Conservation (phyloP, 2,888 invertebrate genomes). For the Epistrophella euchroma region DNA sequence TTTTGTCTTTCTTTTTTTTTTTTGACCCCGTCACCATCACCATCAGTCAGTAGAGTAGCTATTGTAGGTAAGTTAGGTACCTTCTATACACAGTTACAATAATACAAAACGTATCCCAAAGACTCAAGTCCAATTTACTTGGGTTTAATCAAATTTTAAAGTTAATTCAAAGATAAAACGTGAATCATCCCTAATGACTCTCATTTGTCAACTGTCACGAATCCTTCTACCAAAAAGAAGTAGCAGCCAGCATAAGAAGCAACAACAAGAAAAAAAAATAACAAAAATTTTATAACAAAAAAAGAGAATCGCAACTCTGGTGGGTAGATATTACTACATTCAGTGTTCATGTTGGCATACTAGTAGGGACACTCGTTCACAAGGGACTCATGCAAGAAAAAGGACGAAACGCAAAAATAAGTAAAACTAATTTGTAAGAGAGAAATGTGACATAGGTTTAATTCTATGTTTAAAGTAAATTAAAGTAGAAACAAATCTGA, state of each 20-base stretch:
- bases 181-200: slow-evolving; percentile 77
- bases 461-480: slow-evolving; percentile 68
- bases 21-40: not conserved
- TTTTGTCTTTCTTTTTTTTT: not conserved
- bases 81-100: not conserved
- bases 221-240: slow-evolving; percentile 56
- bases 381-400: slow-evolving; percentile 7
- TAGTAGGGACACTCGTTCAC: slow-evolving; percentile 2
- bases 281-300: not conserved
- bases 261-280: not conserved
- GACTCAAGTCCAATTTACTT: slow-evolving; percentile 64
- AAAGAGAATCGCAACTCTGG: not conserved
- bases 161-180: slow-evolving; percentile 76
- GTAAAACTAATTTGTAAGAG: slow-evolving; percentile 72
- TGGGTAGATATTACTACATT: not conserved
- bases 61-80: not conserved
- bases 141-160: slow-evolving; percentile 74
- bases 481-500: slow-evolving; percentile 74
- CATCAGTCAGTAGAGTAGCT: not conserved
- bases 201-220: slow-evolving; percentile 77
- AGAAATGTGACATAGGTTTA: slow-evolving; percentile 71
- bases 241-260: not conserved
- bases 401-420: slow-evolving; percentile 39
- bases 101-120: not conserved
- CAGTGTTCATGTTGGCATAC: not conserved